Evolutionary conservation across 2,797 vertebrate species (phyloP).

Genomic region (Poeciliopsis presidionis): DNA sequence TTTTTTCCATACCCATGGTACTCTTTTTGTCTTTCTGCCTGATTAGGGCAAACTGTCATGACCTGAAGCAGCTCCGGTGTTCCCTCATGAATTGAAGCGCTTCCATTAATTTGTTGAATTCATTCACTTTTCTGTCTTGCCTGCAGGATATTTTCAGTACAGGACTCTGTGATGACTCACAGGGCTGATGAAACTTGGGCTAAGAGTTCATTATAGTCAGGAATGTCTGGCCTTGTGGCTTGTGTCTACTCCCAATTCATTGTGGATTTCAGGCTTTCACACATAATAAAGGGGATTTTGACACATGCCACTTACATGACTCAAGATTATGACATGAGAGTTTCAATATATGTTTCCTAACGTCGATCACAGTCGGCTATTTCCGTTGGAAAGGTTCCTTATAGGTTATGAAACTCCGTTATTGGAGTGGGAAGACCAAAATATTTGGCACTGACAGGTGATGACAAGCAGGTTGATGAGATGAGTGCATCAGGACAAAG

Average conservation of each 20-base stretch:
- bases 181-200: slow-evolving; percentile 12
- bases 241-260: slow-evolving; percentile 31
- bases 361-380: not conserved
- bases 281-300: not conserved
- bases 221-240: slow-evolving; percentile 17
- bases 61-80: slow-evolving; percentile 30
- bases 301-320: not conserved
- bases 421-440: not conserved
- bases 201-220: slow-evolving; percentile 14
- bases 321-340: not conserved
- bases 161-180: slow-evolving; percentile 42
- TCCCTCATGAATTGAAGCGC: slow-evolving; percentile 30
- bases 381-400: not conserved
- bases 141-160: slow-evolving; percentile 46
- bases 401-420: not conserved
- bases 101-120: slow-evolving; percentile 44
- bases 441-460: not conserved
- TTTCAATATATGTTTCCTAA: not conserved
- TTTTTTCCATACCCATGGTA: not conserved
- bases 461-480: not conserved
- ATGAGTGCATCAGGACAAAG: slow-evolving; percentile 8
- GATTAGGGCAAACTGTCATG: not conserved
- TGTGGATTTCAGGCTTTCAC: not conserved
- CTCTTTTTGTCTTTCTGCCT: not conserved
- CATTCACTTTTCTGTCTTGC: slow-evolving; percentile 29